phyloP scores from a whole-genome alignment of 2,113 vertebrate genomes.

The Cromileptes altivelis region DNA sequence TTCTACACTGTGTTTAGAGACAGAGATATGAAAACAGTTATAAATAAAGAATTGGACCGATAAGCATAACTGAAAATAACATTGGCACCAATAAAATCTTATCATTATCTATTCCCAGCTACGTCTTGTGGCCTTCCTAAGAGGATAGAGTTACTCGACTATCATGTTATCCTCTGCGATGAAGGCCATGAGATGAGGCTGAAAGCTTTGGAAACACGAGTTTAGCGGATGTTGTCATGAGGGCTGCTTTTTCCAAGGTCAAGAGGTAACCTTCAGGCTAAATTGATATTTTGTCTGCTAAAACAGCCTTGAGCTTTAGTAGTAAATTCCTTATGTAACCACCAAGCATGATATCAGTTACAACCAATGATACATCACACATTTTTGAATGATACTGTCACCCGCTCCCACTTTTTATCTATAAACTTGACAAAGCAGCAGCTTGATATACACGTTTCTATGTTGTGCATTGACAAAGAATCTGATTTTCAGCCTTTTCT shows the following conservation, averaged over 20 bases:
- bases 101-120: background rate
- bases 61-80: too few relatives aligned
- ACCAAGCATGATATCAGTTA: background rate
- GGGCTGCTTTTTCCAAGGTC: background rate
- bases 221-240: background rate
- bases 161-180: background rate
- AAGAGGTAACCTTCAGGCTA: background rate
- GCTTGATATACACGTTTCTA: background rate
- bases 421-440: background rate
- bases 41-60: too few relatives aligned
- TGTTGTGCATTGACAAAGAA: background rate
- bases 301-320: background rate
- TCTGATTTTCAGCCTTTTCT: background rate
- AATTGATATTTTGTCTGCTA: background rate
- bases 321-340: background rate
- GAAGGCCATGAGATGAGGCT: background rate
- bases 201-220: background rate
- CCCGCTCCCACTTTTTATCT: background rate
- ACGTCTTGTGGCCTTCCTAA: background rate
- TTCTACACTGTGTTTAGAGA: too few relatives aligned
- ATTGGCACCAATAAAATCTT: too few relatives aligned
- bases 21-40: too few relatives aligned
- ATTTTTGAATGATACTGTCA: background rate
- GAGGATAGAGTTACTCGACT: too few relatives aligned
- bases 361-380: background rate